Evolutionary conservation across 2,113 vertebrate genomes (phyloP), one percentile per base, ranked within the genome.

Genomic region (Epinephelus lanceolatus): DNA sequence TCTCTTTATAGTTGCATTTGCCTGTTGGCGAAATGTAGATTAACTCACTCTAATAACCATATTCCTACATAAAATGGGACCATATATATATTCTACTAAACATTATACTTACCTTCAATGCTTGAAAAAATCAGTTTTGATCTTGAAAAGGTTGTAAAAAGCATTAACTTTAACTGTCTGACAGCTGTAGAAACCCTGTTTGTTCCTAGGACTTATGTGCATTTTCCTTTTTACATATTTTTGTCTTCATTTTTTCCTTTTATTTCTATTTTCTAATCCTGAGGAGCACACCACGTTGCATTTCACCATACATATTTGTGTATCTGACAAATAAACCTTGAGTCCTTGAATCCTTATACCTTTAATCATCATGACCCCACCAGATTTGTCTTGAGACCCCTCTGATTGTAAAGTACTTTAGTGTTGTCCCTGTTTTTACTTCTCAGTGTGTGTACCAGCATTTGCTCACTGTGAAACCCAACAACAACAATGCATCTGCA

Each of bases 401-500:
- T n/a, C 17, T 71, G n/a, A 71, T 10, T 45, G n/a, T 27, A 18
- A 53, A 30, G 18, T 11, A 23, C 12, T 15, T 78, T 18, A 40
- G 5, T 47, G 27, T 60, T 68, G 47, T 0, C 2, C 12, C 51
- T 63, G 3, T 60, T 75, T 76, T 30, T 51, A 11, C 8, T 71
- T 71, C 75, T 33, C 82, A 96, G 95, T 96, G 95, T 90, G 71
- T 96, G 67, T 78, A 80, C 83, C 95, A 94, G 89, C 89, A 60
- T 42, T 63, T 96, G 90, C 79, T 66, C 66, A 79, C 63, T 0
- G 75, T 95, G 77, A 83, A 78, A 68, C 76, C 74, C 80, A 84
- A 75, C 55, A 90, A 82, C 78, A 86, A 61, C 63, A 95, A 93
- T 71, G 75, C 86, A 2, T 94, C 94, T 70, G 86, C 63, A 10